Base-by-base conservation (phyloP, 2,797 vertebrate species). In the Pipistrellus nathusii region DNA sequence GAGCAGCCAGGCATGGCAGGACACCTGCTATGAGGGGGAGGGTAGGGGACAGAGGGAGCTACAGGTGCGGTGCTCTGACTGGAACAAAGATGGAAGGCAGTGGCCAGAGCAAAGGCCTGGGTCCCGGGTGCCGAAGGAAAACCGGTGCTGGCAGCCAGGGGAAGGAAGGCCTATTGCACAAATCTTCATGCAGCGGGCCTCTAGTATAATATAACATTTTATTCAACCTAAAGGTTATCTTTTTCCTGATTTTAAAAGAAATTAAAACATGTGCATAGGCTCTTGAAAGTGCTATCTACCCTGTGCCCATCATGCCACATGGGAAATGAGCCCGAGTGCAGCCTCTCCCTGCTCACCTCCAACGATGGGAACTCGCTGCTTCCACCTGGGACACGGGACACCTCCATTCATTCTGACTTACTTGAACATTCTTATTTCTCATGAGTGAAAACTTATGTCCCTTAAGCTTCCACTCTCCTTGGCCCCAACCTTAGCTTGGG, bases 201-300 rank as follows among this genome's bases (percentile, higher is more conserved):
- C 51, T 20, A 53, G 51, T 27, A 30, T 5, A 23, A 85, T 17
- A 69, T 41, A 77, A 78, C 41, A 59, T 51, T 41, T 72, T 77
- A 57, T 85, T 71, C 8, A 30, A 87, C 10, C 51, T 32, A 30
- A 71, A 92, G 11, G 8, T 10, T 46, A 5, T 21, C 35, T 69
- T 62, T n/a, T 75, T 68, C 27, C 23, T 76, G 11, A 86, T 85
- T 91, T 83, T 32, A 77, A 94, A 85, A 81, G 14, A 81, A 88
- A 72, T 64, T 59, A 46, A 78, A 81, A 82, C 25, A 48, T 3
- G 3, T 68, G 13, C 75, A 46, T 27, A 8, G 38, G 25, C 32
- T 35, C n/a, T n/a, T 75, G 25, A 55, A 75, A 68, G 23, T 41
- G 88, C 11, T 27, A 11, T 10, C 10, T 12, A 7, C 5, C 68